A percentile compares a stretch with the other conserved stretches of the same genome.
Conservation (phyloP, 2,888 invertebrate genomes). For the Meganola albula region DNA sequence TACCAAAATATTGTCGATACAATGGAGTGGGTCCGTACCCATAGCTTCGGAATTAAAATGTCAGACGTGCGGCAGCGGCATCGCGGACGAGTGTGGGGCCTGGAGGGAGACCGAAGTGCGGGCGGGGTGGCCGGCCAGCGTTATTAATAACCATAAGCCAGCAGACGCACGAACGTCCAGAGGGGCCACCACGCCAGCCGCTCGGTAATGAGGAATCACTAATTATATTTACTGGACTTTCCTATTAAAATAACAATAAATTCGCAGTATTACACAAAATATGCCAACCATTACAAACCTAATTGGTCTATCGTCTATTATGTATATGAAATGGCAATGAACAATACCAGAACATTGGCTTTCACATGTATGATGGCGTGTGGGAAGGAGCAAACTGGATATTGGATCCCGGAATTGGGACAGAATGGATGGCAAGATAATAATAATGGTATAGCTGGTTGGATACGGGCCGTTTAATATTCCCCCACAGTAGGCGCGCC, state of each 20-base stretch:
- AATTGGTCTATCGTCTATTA: conserved; percentile 9
- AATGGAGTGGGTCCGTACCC: conserved; percentile 54
- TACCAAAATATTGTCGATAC: conserved; percentile 66
- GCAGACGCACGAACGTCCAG: conserved; percentile 78
- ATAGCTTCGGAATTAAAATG: conserved; percentile 72
- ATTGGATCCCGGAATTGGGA: conserved; percentile 37
- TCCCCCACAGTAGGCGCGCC: conserved; percentile 63
- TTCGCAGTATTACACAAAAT: conserved; percentile 38
- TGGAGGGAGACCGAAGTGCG: conserved; percentile 41
- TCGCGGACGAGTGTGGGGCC: conserved; percentile 58
- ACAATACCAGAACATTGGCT: conserved; percentile 27
- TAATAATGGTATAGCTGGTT: conserved; percentile 44
- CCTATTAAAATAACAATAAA: conserved; percentile 61
- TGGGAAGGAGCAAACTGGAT: conserved; percentile 27
- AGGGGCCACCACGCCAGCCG: conserved; percentile 72
- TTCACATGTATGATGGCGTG: conserved; percentile 28
- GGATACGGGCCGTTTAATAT: conserved; percentile 64
- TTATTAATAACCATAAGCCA: conserved; percentile 78
- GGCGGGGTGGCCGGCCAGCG: conserved; percentile 53
- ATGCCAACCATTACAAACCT: conserved; percentile 29
- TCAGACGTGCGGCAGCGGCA: conserved; percentile 74
- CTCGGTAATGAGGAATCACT: conserved; percentile 77
- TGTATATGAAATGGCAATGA: conserved; percentile 18
- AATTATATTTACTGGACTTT: conserved; percentile 76
- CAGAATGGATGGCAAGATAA: conserved; percentile 55